Percentiles rank a stretch among this genome's conserved stretches.
phyloP scores from a whole-genome alignment of 1,140 invertebrate species.

The Drosophila sechellia region DNA sequence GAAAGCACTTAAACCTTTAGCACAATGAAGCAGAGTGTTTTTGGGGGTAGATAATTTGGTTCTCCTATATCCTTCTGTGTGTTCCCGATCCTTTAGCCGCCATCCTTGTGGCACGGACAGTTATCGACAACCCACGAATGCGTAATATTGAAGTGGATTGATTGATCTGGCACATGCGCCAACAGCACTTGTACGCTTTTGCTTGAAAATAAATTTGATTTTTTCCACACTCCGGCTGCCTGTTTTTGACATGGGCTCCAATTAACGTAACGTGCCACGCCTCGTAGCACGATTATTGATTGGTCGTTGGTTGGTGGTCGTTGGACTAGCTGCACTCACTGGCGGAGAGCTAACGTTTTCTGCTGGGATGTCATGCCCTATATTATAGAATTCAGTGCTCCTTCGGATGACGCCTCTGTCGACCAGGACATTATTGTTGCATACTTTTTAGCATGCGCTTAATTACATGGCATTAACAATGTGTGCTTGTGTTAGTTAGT shows the following conservation, averaged over 20 bases:
- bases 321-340: conserved; percentile 34
- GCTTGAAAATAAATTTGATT: conserved; percentile 41
- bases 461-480: conserved; percentile 72
- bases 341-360: not conserved
- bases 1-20: no score
- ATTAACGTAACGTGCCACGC: conserved; percentile 64
- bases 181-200: conserved; percentile 24
- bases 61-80: not conserved
- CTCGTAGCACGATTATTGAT: conserved; percentile 65
- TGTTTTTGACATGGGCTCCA: conserved; percentile 66
- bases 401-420: conserved; percentile 5
- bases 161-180: conserved; percentile 37
- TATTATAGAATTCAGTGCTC: not conserved
- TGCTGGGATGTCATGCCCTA: not conserved
- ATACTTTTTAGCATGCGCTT: conserved; percentile 80
- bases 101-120: conserved; percentile 11
- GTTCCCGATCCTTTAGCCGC: not conserved
- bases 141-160: conserved; percentile 61
- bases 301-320: conserved; percentile 35
- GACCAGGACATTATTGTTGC: conserved; percentile 63
- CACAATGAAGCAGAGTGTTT: no score
- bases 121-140: conserved; percentile 48
- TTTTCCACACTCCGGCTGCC: conserved; percentile 45
- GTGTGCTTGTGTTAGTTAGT: conserved; percentile 39
- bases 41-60: not conserved